A percentile compares a stretch with the other conserved stretches of the same genome.
These are phyloP conservation scores for Ophonus ardosiacus DNA, from an alignment of 2,888 invertebrate genomes.

Conservation along the genomic window DNA sequence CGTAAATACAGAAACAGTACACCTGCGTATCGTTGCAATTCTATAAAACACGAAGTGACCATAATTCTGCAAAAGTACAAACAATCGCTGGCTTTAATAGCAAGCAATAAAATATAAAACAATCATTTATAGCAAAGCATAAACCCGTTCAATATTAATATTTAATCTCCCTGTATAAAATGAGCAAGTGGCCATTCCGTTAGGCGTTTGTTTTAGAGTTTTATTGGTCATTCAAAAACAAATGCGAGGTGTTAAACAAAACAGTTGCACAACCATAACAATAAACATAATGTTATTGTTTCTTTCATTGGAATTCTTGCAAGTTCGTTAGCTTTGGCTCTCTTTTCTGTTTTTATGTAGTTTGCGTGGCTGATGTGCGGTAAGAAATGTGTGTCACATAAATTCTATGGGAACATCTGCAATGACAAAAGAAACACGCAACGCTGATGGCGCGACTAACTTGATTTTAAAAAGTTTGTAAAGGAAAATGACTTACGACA, in stretches of 20 bases:
- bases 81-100: conserved; percentile 18
- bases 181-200: conserved; percentile 5
- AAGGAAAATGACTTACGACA: conserved; percentile 31
- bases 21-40: too few relatives aligned
- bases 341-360: conserved; percentile 1
- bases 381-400: conserved; percentile 37
- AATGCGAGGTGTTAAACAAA: conserved; percentile 11
- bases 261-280: conserved; percentile 1
- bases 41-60: not conserved
- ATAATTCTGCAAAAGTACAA: conserved; percentile 7
- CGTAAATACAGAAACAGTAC: too few relatives aligned
- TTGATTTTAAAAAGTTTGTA: conserved; percentile 36
- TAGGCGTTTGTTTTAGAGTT: not conserved
- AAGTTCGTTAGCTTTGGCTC: not conserved
- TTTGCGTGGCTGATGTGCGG: conserved; percentile 32
- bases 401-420: conserved; percentile 28
- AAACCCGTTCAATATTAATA: conserved; percentile 46
- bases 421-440: conserved; percentile 39
- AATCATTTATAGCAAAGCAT: conserved; percentile 21
- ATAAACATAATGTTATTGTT: not conserved
- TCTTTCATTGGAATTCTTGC: not conserved
- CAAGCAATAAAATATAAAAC: conserved; percentile 37
- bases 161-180: conserved; percentile 35
- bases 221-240: conserved; percentile 12
- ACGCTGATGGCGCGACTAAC: conserved; percentile 18